A percentile compares a stretch with the other conserved stretches of the same genome.
Evolutionary conservation across 1,140 invertebrate genomes (phyloP).

Genomic region (Melitaea cinxia): DNA sequence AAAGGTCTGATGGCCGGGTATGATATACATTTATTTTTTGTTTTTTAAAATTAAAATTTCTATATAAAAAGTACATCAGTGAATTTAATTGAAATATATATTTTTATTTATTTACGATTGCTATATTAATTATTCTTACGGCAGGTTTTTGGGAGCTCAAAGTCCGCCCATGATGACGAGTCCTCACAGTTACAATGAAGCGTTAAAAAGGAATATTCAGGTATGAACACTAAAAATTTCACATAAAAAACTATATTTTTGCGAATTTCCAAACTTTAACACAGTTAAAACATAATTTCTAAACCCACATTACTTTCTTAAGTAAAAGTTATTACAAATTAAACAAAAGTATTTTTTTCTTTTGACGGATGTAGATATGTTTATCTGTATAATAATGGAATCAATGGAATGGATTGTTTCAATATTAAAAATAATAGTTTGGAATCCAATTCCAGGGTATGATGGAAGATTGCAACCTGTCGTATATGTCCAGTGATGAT

Average conservation of each 20-base stretch:
- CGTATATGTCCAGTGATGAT: constrained; percentile 77
- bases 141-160: constrained; percentile 79
- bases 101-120: not conserved
- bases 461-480: constrained; percentile 81
- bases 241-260: too few relatives aligned
- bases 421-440: not conserved
- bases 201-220: constrained; percentile 79
- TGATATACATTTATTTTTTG: constrained; percentile 55
- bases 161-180: constrained; percentile 80
- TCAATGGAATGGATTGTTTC: too few relatives aligned
- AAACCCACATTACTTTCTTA: too few relatives aligned
- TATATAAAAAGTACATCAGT: constrained; percentile 4
- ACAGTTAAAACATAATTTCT: too few relatives aligned
- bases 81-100: not conserved
- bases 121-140: constrained; percentile 2
- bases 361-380: too few relatives aligned
- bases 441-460: constrained; percentile 62
- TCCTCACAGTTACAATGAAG: constrained; percentile 79
- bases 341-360: too few relatives aligned
- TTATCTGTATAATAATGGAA: too few relatives aligned
- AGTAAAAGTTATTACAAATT: too few relatives aligned
- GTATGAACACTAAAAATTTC: too few relatives aligned
- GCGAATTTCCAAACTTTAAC: too few relatives aligned
- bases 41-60: constrained; percentile 18
- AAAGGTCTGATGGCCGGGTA: constrained; percentile 76